Evolutionary conservation across 1,140 invertebrate genomes (phyloP).

Genomic region (Drosophila lowei): DNA sequence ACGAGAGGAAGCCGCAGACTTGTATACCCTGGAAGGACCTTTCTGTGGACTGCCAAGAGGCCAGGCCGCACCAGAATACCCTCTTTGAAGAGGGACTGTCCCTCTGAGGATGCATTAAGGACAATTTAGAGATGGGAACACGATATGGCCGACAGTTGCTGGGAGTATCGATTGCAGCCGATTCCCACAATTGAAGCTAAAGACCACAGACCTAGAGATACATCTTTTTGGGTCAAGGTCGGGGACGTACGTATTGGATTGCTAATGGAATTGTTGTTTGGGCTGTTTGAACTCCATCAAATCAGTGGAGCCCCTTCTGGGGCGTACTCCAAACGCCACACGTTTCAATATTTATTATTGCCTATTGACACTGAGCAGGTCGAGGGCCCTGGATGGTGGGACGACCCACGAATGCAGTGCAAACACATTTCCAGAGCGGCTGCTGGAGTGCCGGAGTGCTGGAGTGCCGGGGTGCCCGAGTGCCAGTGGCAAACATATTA

Average conservation of each 20-base stretch:
- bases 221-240: no score
- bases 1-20: slow-evolving; percentile 1
- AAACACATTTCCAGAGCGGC: slow-evolving; percentile 54
- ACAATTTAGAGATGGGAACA: slow-evolving; percentile 18
- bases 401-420: slow-evolving; percentile 32
- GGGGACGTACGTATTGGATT: no score
- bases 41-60: no score
- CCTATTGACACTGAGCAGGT: slow-evolving; percentile 60
- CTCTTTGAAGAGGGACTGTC: neutral
- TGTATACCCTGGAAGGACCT: neutral
- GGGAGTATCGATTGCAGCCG: no score
- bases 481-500: slow-evolving; percentile 65
- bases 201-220: no score
- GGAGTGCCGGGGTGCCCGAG: slow-evolving; percentile 11
- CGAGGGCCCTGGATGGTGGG: slow-evolving; percentile 11
- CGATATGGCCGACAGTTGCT: neutral
- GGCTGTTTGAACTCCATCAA: slow-evolving; percentile 48
- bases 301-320: slow-evolving; percentile 25
- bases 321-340: slow-evolving; percentile 22
- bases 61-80: no score
- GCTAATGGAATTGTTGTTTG: slow-evolving; percentile 34
- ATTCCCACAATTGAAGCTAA: no score
- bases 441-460: no score
- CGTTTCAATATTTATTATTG: slow-evolving; percentile 60
- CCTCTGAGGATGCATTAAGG: slow-evolving; percentile 22